Conservation (phyloP, 2,797 vertebrate genomes). For the Cryptoblepharus egeriae region DNA sequence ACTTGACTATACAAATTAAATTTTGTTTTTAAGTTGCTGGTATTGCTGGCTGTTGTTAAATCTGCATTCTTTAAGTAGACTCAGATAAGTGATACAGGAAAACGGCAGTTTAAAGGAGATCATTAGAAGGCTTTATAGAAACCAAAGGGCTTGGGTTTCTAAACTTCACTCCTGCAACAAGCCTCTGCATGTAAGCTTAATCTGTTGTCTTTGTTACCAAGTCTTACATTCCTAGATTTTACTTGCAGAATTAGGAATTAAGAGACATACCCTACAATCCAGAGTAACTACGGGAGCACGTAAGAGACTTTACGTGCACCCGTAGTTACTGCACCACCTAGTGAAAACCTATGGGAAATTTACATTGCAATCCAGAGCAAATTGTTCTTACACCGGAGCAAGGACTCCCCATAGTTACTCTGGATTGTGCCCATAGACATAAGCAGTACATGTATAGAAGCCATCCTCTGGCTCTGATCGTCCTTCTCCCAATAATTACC, state of each 20-base stretch:
- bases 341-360: too few species aligned
- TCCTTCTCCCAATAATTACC: neutral
- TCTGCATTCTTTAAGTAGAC: neutral
- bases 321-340: too few species aligned
- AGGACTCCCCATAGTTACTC: too few species aligned
- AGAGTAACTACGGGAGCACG: too few species aligned
- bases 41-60: neutral
- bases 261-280: neutral
- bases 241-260: constrained; percentile 29
- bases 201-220: constrained; percentile 39
- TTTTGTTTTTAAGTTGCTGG: too few species aligned
- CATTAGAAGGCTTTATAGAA: neutral
- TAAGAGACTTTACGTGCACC: too few species aligned
- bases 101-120: neutral
- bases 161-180: constrained; percentile 29
- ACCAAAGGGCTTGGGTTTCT: neutral
- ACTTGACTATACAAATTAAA: too few species aligned
- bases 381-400: too few species aligned
- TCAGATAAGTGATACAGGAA: neutral
- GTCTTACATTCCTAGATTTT: constrained; percentile 31
- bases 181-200: constrained; percentile 41
- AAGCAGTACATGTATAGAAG: neutral
- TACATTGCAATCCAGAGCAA: too few species aligned
- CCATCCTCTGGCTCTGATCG: neutral
- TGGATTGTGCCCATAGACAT: too few species aligned